Conservation (phyloP, 2,888 invertebrate species). For the Hydriomena furcata region DNA sequence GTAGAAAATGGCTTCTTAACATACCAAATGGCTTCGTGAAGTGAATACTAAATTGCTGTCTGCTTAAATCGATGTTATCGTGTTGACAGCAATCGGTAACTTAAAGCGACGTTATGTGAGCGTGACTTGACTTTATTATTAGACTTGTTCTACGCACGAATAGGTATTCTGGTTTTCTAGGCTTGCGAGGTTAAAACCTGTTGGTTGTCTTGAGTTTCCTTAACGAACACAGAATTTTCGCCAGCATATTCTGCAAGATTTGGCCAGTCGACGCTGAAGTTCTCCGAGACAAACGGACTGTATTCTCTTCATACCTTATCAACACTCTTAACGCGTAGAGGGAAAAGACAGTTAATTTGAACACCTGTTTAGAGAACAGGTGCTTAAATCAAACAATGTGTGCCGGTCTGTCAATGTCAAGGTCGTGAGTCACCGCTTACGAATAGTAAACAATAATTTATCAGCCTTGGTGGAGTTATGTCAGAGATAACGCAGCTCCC, state of each 20-base stretch:
- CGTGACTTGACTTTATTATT: conserved; percentile 23
- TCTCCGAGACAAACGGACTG: too few species aligned
- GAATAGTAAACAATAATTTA: conserved; percentile 37
- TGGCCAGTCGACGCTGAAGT: too few species aligned
- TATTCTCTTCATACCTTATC: too few species aligned
- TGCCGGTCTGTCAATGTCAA: conserved; percentile 46
- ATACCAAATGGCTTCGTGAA: conserved; percentile 12
- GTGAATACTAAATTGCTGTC: conserved; percentile 18
- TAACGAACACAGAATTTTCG: too few species aligned
- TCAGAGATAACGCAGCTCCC: conserved; percentile 10
- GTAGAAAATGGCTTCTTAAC: conserved; percentile 17
- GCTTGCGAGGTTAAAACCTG: conserved; percentile 5
- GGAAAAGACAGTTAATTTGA: conserved; percentile 2
- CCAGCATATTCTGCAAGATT: too few species aligned
- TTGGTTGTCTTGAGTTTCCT: not conserved
- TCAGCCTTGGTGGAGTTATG: conserved; percentile 32
- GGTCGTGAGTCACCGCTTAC: conserved; percentile 42
- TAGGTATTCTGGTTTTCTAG: conserved; percentile 1
- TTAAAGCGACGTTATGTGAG: conserved; percentile 21
- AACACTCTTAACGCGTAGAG: too few species aligned
- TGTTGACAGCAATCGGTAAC: conserved; percentile 23
- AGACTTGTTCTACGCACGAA: conserved; percentile 1
- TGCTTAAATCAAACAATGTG: conserved; percentile 3
- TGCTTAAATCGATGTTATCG: conserved; percentile 22
- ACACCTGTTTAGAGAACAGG: conserved; percentile 4